Percentiles rank a stretch among this genome's conserved stretches.
Evolutionary conservation across 2,113 vertebrate genomes (phyloP).

Genomic region (Centrocercus urophasianus): DNA sequence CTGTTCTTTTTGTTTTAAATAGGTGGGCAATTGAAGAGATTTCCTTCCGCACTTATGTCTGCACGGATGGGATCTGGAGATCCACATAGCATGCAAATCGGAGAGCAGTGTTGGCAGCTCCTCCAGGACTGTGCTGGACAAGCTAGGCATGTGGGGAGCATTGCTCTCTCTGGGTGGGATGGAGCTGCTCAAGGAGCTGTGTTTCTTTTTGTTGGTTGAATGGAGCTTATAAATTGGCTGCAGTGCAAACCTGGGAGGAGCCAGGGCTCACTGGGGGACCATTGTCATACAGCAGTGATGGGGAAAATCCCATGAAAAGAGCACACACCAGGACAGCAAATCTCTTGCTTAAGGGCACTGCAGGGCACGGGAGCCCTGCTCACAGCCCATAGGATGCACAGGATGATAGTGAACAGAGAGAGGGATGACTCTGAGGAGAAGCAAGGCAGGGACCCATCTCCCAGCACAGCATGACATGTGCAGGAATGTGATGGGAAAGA

Average conservation of each 20-base stretch:
- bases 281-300: not conserved
- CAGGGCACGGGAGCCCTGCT: accelerated
- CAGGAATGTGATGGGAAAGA: not conserved
- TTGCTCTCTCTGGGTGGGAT: not conserved
- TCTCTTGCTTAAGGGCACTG: not conserved
- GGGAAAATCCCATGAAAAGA: not conserved
- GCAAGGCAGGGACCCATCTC: not conserved
- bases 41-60: not conserved
- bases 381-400: not conserved
- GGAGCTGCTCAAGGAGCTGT: not conserved
- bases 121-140: accelerated
- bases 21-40: not conserved
- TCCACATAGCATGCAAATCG: not conserved
- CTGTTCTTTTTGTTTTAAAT: not conserved
- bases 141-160: not conserved
- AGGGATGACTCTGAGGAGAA: accelerated
- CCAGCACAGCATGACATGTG: accelerated
- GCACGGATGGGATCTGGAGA: not conserved
- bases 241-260: not conserved
- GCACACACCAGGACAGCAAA: no score
- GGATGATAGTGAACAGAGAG: accelerated
- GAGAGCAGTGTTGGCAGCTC: not conserved
- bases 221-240: not conserved
- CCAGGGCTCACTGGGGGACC: accelerated
- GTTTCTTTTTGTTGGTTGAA: not conserved